Evolutionary conservation across 2,888 invertebrate species (phyloP).

Genomic region (Tetramorium bicarinatum): DNA sequence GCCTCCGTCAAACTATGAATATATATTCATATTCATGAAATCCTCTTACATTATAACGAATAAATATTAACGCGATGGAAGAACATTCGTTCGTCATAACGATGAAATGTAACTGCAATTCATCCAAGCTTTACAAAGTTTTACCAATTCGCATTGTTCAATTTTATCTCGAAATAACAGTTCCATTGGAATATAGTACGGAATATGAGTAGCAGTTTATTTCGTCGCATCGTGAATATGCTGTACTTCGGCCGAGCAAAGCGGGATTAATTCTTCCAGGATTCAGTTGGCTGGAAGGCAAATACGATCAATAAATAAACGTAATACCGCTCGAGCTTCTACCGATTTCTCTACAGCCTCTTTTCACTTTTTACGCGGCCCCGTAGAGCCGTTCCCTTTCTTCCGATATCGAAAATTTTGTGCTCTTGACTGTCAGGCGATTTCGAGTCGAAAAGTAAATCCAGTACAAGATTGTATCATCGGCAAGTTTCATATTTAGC

Average conservation of each 20-base stretch:
- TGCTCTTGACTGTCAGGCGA: constrained; percentile 53
- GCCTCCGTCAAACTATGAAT: neutral
- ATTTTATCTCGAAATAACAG: constrained; percentile 49
- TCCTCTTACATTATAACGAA: constrained; percentile 32
- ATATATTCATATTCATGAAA: neutral
- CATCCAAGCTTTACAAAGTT: constrained; percentile 37
- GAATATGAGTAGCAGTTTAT: constrained; percentile 53
- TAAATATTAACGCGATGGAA: constrained; percentile 20
- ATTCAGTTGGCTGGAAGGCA: constrained; percentile 53
- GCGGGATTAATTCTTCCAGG: constrained; percentile 54
- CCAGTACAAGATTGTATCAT: constrained; percentile 39
- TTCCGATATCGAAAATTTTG: constrained; percentile 55
- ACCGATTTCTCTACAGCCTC: constrained; percentile 38
- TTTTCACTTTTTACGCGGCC: neutral
- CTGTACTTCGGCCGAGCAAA: constrained; percentile 45
- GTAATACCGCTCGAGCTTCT: constrained; percentile 62
- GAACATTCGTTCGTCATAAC: constrained; percentile 15
- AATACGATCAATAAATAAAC: constrained; percentile 54
- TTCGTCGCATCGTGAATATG: constrained; percentile 43
- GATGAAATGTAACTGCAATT: constrained; percentile 44
- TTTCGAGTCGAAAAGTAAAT: constrained; percentile 50
- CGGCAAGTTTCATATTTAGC: constrained; percentile 3
- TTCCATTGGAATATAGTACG: constrained; percentile 26
- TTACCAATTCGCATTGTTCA: constrained; percentile 43
- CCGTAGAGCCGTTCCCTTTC: neutral